phyloP scores from a whole-genome alignment of 53 echinoderm and acorn worm genomes.

The Temnopleurus reevesii region DNA sequence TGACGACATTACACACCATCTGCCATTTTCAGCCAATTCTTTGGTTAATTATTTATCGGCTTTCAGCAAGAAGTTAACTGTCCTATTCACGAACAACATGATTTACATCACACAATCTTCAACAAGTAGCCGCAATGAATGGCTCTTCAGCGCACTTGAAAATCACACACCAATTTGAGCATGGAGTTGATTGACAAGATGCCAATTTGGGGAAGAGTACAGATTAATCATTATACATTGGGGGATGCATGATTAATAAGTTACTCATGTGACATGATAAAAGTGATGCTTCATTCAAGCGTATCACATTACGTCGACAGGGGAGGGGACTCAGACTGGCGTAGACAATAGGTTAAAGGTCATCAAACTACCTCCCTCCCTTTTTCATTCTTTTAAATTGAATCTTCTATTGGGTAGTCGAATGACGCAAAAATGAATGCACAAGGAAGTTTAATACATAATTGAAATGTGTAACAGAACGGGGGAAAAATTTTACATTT shows the following conservation, averaged over 20 bases:
- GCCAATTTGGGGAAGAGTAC: neutral
- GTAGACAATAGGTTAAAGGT: neutral
- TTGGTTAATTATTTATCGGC: constrained; percentile 13
- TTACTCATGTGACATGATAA: neutral
- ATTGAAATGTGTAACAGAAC: neutral
- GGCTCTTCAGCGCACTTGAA: neutral
- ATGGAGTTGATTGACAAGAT: constrained; percentile 14
- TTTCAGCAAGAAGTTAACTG: neutral
- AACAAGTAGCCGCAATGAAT: neutral
- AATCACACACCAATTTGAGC: constrained; percentile 11
- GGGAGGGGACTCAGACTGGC: constrained; percentile 26
- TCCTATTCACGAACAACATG: neutral
- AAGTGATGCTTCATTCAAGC: constrained; percentile 12
- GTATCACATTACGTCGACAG: neutral
- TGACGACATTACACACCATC: neutral
- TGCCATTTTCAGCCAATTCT: neutral
- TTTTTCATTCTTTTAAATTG: neutral
- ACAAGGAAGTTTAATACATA: no score
- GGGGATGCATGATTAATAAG: constrained; percentile 35
- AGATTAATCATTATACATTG: constrained; percentile 30
- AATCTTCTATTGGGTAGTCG: neutral
- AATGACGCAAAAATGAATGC: no score
- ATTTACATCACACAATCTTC: neutral
- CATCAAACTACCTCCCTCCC: neutral
- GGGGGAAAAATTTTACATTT: neutral